Conservation (phyloP, 2,797 vertebrate species). For the Oreonectes daqikongensis region DNA sequence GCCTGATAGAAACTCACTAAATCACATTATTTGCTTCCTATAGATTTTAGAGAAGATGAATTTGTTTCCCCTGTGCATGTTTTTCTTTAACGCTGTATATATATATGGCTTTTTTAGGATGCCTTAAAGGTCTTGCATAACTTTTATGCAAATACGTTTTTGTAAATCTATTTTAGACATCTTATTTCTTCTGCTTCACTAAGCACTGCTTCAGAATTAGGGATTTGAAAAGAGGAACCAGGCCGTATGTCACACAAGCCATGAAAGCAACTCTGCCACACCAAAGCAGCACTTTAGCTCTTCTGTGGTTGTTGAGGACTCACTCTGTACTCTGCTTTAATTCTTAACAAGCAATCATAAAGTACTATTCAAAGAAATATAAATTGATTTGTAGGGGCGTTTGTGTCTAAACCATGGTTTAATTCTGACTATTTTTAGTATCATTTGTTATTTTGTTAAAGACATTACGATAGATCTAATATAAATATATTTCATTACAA, state of each 20-base stretch:
- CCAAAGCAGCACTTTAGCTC: background rate
- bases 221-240: slow-evolving; percentile 49
- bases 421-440: no score
- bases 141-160: slow-evolving; percentile 15
- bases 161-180: slow-evolving; percentile 12
- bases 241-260: background rate
- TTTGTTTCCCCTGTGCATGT: background rate
- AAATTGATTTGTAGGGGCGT: background rate
- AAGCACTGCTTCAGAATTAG: slow-evolving; percentile 11
- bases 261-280: background rate
- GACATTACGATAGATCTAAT: no score
- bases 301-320: background rate
- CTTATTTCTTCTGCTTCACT: slow-evolving; percentile 1
- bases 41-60: slow-evolving; percentile 5
- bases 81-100: background rate
- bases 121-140: background rate
- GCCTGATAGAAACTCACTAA: slow-evolving; percentile 8
- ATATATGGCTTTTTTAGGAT: background rate
- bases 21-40: background rate
- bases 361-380: no score
- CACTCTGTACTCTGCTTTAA: background rate
- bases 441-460: no score
- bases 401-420: no score
- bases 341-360: background rate
- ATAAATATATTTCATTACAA: no score